Evolutionary conservation across 2,888 invertebrate genomes (phyloP).

Genomic region (Dryobota labecula): DNA sequence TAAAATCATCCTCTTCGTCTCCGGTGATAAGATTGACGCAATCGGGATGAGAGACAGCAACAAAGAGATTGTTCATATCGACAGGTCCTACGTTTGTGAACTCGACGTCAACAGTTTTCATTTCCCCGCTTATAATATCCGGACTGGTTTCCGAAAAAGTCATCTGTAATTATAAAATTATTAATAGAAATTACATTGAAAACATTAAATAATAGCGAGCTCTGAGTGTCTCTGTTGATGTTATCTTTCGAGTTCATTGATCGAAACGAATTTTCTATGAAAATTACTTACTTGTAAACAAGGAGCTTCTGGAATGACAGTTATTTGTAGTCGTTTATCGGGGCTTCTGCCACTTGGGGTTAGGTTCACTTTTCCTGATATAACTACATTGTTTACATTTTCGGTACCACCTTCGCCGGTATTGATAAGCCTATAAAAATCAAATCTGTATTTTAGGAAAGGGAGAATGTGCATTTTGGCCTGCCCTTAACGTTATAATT

Average conservation of each 20-base stretch:
- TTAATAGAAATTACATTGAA: neutral
- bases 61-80: slow-evolving; percentile 91
- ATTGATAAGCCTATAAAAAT: slow-evolving; percentile 77
- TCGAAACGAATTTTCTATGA: neutral
- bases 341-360: slow-evolving; percentile 86
- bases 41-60: slow-evolving; percentile 93
- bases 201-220: neutral
- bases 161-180: slow-evolving; percentile 86
- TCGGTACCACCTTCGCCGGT: slow-evolving; percentile 81
- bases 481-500: neutral
- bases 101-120: slow-evolving; percentile 92
- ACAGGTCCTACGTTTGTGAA: slow-evolving; percentile 93
- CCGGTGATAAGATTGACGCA: slow-evolving; percentile 89
- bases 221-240: neutral
- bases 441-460: neutral
- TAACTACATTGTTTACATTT: slow-evolving; percentile 81
- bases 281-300: slow-evolving; percentile 92
- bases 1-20: slow-evolving; percentile 73
- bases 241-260: slow-evolving; percentile 2
- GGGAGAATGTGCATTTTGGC: neutral
- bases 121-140: slow-evolving; percentile 93
- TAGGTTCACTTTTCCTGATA: slow-evolving; percentile 92
- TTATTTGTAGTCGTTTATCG: slow-evolving; percentile 94
- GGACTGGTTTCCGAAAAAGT: slow-evolving; percentile 92
- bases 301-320: slow-evolving; percentile 94